These are phyloP conservation scores for Listronotus bonariensis DNA, from an alignment of 1,140 invertebrate genomes.

Conservation along the genomic window DNA sequence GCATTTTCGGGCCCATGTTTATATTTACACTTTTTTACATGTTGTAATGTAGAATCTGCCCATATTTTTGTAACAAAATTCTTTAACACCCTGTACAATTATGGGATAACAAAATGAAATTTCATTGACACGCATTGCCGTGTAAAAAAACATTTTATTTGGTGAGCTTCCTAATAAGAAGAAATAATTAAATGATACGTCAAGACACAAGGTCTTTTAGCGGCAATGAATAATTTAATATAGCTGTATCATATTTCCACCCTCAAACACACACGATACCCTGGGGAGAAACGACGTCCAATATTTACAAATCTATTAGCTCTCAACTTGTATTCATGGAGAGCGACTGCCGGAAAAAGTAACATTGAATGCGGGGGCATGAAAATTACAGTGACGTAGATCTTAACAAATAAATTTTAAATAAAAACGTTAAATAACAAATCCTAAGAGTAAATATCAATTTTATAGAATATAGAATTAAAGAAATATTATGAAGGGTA, in stretches of 20 bases:
- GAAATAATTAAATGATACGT: slow-evolving; percentile 2
- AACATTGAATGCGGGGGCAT: slow-evolving; percentile 1
- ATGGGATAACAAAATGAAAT: no score
- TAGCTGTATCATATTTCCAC: slow-evolving; percentile 33
- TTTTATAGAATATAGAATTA: no score
- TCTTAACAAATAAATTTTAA: background rate
- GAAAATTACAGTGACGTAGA: slow-evolving; percentile 6
- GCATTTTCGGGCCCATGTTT: no score
- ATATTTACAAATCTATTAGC: slow-evolving; percentile 41
- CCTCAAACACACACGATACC: slow-evolving; percentile 30
- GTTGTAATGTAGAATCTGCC: no score
- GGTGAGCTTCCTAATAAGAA: no score
- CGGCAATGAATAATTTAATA: slow-evolving; percentile 35
- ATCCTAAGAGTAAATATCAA: no score
- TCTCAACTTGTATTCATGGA: slow-evolving; percentile 27
- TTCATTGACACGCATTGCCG: no score
- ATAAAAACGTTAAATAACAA: background rate
- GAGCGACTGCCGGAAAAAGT: slow-evolving; percentile 18
- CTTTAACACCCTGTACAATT: no score
- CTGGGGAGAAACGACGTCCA: slow-evolving; percentile 15
- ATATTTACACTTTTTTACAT: no score
- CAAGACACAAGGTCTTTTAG: slow-evolving; percentile 25
- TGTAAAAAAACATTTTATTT: no score
- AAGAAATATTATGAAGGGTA: no score
- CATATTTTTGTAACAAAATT: no score